Base-by-base conservation (phyloP, 2,113 vertebrate genomes). In the Pao palembangensis region DNA sequence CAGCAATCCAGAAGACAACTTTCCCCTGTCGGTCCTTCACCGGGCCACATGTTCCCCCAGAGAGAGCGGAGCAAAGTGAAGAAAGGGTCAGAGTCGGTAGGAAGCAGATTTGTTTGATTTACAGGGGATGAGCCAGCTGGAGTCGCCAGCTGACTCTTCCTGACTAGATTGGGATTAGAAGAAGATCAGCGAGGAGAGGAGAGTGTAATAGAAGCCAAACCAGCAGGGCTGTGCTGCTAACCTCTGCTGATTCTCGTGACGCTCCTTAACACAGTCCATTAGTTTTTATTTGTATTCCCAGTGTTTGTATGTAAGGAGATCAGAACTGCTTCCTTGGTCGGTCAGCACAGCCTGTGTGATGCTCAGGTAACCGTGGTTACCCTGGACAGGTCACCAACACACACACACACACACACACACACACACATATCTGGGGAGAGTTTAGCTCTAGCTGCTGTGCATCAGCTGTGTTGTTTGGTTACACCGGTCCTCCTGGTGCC, bases 91-190 rank as follows among this genome's bases (percentile, higher is more conserved):
- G 47, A 75, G 54, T 56, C 57, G 49, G 78, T 69, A 74, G 61
- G 55, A 81, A 71, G 53, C 48, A 72, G 74, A 71, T 83, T 80
- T 69, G 19, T 57, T 56, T 61, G 72, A 80, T 79, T 80, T 78
- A 71, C 12, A 58, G 54, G 47, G 65, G 57, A 58, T 65, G 65
- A 80, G 66, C 66, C 73, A 63, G 50, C 69, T 23, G 31, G 57
- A 23, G 46, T 71, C 73, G 43, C 51, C 49, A 3, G 25, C 5
- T 4, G 61, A 43, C 60, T 62, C 69, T 67, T 53, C 23, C 58
- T 55, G 64, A 76, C 59, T 73, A 56, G 50, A 43, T 59, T 4
- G 19, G 65, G 23, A 51, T 63, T 51, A 74, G 56, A 57, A 73
- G 58, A 52, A 51, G 51, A 57, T 64, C 51, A 34, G 57, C 23